Evolutionary conservation across 2,888 invertebrate species (phyloP).

Genomic region (Cephus rjabovi): DNA sequence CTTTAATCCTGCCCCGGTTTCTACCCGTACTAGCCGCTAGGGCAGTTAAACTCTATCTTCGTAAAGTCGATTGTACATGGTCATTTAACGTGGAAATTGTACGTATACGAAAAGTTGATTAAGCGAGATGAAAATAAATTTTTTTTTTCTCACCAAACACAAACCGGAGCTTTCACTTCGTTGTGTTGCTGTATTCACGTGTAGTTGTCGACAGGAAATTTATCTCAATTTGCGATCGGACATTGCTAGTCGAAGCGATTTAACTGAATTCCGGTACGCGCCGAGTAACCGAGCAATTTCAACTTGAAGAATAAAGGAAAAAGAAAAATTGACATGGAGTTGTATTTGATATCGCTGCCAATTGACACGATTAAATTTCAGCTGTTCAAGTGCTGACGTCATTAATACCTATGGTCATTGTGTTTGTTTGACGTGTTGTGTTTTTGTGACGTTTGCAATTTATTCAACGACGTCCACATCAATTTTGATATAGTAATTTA

Average conservation of each 20-base stretch:
- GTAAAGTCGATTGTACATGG: not conserved
- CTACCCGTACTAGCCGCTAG: not conserved
- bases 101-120: not conserved
- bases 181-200: not conserved
- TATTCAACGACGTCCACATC: not conserved
- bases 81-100: not conserved
- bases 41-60: not conserved
- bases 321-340: not conserved
- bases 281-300: not conserved
- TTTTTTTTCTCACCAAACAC: not conserved
- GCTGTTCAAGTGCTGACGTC: not conserved
- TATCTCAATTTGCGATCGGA: slow-evolving; percentile 3
- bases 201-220: not conserved
- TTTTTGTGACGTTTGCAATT: not conserved
- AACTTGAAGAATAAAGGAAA: not conserved
- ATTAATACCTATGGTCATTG: not conserved
- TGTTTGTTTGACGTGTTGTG: not conserved
- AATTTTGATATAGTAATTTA: not conserved
- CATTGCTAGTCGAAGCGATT: not conserved
- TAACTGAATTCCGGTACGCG: not conserved
- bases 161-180: not conserved
- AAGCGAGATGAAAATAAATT: not conserved
- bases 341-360: not conserved
- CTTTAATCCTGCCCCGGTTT: not conserved
- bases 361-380: not conserved